phyloP scores from a whole-genome alignment of 2,888 invertebrate species.

The Pandemis heparana region DNA sequence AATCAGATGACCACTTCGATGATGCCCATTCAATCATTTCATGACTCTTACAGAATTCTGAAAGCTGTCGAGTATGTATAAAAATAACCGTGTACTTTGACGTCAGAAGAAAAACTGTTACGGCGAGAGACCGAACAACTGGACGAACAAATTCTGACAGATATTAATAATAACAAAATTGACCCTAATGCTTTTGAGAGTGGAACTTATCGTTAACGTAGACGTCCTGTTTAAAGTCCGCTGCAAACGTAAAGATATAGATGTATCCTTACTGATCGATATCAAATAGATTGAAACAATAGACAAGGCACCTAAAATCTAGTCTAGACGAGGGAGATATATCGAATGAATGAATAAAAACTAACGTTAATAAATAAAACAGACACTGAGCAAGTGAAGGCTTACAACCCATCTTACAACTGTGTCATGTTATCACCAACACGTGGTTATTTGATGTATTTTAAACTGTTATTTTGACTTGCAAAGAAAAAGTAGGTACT shows the following conservation, averaged over 20 bases:
- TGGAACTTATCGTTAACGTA: not conserved
- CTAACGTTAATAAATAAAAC: no score
- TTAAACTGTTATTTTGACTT: not conserved
- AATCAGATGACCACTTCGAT: not conserved
- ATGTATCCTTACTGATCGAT: not conserved
- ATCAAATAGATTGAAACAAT: not conserved
- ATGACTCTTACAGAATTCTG: constrained; percentile 13
- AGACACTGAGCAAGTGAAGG: no score
- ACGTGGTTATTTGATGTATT: not conserved
- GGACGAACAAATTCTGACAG: constrained; percentile 17
- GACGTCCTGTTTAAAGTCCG: constrained; percentile 1
- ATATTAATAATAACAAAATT: constrained; percentile 5
- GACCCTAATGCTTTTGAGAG: not conserved
- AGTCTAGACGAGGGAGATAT: no score
- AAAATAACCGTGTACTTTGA: constrained; percentile 28
- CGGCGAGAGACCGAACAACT: constrained; percentile 27
- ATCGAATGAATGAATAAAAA: no score
- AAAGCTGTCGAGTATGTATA: constrained; percentile 27
- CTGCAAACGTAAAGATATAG: not conserved
- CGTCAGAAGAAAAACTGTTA: constrained; percentile 8
- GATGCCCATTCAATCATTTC: constrained; percentile 12
- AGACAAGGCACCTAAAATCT: not conserved
- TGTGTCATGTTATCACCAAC: not conserved
- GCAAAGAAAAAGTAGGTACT: not conserved
- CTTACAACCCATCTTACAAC: no score